Conservation (phyloP, 2,113 vertebrate species). For the Amazona vittata region DNA sequence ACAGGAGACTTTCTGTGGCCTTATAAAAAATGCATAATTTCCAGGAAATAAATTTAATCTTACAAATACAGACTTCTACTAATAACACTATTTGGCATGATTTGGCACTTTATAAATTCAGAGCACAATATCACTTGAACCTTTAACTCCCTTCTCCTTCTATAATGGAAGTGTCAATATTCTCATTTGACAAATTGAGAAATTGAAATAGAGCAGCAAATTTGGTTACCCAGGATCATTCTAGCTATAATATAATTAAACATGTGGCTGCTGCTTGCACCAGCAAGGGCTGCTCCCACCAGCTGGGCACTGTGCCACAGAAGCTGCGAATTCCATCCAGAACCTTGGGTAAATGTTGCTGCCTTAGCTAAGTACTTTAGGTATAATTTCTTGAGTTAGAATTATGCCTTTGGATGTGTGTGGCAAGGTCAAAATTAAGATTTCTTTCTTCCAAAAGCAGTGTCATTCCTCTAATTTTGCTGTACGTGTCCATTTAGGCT, state of each 20-base stretch:
- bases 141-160: not conserved
- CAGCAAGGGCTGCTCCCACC: not conserved
- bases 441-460: not conserved
- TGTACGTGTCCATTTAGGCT: not conserved
- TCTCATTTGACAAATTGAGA: not conserved
- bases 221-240: not conserved
- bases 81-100: not conserved
- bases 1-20: not conserved
- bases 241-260: not conserved
- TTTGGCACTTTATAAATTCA: not conserved
- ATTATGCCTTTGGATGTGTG: not conserved
- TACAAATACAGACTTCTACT: not conserved
- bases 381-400: not conserved
- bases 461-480: rapidly evolving
- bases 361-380: not conserved
- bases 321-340: not conserved
- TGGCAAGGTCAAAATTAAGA: not conserved
- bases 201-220: not conserved
- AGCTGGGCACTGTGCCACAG: not conserved
- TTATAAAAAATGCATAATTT: not conserved
- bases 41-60: not conserved
- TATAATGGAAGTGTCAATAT: not conserved
- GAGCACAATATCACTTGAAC: not conserved
- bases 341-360: not conserved
- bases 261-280: not conserved